Conservation (phyloP, 2,797 vertebrate species). For the Rhinatrema bivittatum region DNA sequence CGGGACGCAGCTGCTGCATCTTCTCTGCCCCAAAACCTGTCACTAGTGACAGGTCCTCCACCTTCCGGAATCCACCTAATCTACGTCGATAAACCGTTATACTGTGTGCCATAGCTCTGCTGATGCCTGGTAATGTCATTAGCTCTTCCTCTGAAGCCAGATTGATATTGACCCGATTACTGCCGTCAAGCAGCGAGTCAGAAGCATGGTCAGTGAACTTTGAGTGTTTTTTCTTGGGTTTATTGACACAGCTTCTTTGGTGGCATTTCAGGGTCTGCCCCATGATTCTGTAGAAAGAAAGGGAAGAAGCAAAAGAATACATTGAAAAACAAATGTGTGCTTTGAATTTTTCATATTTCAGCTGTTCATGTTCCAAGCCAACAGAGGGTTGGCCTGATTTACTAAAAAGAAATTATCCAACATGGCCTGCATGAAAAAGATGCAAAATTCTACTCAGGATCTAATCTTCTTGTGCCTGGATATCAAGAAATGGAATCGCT, state of each 20-base stretch:
- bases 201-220: background rate
- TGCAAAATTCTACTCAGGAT: no score
- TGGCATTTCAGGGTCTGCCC: slow-evolving; percentile 6
- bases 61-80: slow-evolving; percentile 16
- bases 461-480: no score
- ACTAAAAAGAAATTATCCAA: no score
- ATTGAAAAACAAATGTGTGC: no score
- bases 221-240: background rate
- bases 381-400: no score
- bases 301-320: no score
- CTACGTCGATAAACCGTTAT: slow-evolving; percentile 8
- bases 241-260: background rate
- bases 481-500: no score
- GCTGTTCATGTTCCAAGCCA: no score
- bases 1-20: slow-evolving; percentile 10
- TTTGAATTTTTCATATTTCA: no score
- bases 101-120: slow-evolving; percentile 6
- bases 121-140: slow-evolving; percentile 20
- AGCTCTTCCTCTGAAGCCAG: slow-evolving; percentile 19
- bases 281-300: background rate
- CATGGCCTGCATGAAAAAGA: no score
- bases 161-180: slow-evolving; percentile 9
- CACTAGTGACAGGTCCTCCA: slow-evolving; percentile 18
- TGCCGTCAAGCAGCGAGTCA: background rate
- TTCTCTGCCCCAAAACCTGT: slow-evolving; percentile 11